A percentile compares a stretch with the other conserved stretches of the same genome.
phyloP scores from a whole-genome alignment of 2,113 vertebrate genomes.

The Spea multiplicata region DNA sequence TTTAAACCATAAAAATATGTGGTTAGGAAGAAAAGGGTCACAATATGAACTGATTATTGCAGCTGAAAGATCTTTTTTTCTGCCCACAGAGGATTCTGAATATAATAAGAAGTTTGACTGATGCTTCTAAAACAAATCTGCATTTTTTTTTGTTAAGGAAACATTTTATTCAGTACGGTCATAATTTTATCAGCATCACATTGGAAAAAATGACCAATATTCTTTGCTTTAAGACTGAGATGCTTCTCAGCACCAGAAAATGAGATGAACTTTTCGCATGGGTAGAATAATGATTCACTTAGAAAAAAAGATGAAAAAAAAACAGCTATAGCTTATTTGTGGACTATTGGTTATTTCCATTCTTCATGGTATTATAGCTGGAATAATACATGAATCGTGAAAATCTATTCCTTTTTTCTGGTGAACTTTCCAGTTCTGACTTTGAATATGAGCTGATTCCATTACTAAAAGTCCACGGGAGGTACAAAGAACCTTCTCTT shows the following conservation, averaged over 20 bases:
- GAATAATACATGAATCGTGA: neutral
- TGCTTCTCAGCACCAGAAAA: no score
- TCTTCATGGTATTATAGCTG: neutral
- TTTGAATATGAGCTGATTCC: neutral
- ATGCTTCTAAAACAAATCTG: slow-evolving; percentile 46
- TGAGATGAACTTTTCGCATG: no score
- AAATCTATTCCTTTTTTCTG: neutral
- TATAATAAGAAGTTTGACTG: slow-evolving; percentile 48
- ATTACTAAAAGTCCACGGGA: neutral
- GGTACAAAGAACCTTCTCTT: neutral
- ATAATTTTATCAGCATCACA: no score
- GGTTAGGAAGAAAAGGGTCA: slow-evolving; percentile 6
- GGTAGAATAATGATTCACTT: no score
- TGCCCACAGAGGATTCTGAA: slow-evolving; percentile 34
- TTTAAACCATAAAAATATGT: slow-evolving; percentile 45
- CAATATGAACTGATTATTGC: slow-evolving; percentile 45
- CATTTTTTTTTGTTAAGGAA: slow-evolving; percentile 15
- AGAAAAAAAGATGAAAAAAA: no score
- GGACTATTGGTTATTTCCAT: no score
- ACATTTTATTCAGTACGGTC: no score
- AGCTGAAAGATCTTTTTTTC: slow-evolving; percentile 52
- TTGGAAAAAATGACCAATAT: no score
- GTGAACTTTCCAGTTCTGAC: neutral
- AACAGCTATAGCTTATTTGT: no score
- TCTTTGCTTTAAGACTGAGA: no score